Base-by-base conservation (phyloP, 2,888 invertebrate genomes). In the Neocrepidodera transversa region DNA sequence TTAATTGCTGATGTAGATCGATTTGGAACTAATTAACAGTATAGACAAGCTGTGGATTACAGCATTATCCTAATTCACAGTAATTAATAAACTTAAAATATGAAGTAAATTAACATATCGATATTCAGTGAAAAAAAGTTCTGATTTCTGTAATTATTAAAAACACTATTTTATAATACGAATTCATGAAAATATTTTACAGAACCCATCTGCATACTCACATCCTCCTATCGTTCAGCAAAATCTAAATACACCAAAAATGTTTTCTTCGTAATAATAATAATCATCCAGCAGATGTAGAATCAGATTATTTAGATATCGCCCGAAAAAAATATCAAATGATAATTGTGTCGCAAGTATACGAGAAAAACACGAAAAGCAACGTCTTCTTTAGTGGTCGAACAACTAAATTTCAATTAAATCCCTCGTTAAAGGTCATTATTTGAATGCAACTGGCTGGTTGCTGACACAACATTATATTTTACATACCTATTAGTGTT, bases 291-390 rank as follows among this genome's bases (percentile, higher is more conserved):
- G 53, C 43, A 35, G 53, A 53, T 53, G 53, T 45, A 43, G 16
- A 8, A 18, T 11, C 30, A 43, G 53, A 53, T 53, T 53, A 53
- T 53, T 43, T 30, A 43, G 53, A 53, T n/a, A 53, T 38, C 35
- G 14, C 23, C 26, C 35, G 26, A 53, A 53, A 43, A 53, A 35
- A 35, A 35, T 35, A 35, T 35, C 35, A 35, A 35, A 35, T 7
- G 35, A 13, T 35, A 35, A 35, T 35, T 5, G 35, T 13, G 6
- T 13, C 30, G 8, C n/a, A 30, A 23, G 23, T 23, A 30, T 30
- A 30, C 30, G 2, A 2, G 30, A 10, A 28, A 8, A 13, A 16
- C 38, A 16, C 16, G 17, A 17, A 17, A 17, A 38, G 17, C 8
- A 17, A 16, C 17, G 16, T 17, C 16, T 38, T 28, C 13, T 45